Conservation (phyloP, 2,797 vertebrate species). For the Parauchenoglanis punctatus region DNA sequence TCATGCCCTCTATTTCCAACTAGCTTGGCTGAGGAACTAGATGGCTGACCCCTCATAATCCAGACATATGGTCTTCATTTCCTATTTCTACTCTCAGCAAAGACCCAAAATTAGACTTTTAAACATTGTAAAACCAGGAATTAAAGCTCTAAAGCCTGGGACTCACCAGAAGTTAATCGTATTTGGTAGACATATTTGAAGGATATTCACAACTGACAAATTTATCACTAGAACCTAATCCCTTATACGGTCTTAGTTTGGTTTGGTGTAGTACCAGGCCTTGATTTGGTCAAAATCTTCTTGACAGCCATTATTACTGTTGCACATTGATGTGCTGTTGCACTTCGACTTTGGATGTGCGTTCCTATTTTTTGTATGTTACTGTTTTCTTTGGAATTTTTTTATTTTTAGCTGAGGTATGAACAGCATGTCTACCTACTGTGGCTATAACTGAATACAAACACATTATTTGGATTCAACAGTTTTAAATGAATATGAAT, state of each 20-base stretch:
- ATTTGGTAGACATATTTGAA: background rate
- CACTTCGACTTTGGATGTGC: background rate
- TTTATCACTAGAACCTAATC: background rate
- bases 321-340: background rate
- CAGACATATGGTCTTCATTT: conserved; percentile 11
- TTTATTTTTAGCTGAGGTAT: background rate
- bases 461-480: background rate
- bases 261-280: background rate
- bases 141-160: background rate
- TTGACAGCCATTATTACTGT: background rate
- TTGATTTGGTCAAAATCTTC: background rate
- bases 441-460: background rate
- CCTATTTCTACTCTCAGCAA: background rate
- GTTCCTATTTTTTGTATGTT: background rate
- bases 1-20: background rate
- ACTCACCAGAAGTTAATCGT: background rate
- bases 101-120: background rate
- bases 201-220: background rate
- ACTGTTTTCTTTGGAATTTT: background rate
- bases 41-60: conserved; percentile 14
- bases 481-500: background rate
- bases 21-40: conserved; percentile 5
- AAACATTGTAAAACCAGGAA: background rate
- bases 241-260: background rate
- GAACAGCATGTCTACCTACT: background rate